Evolutionary conservation across 2,888 invertebrate species (phyloP).

Genomic region (Emesis castigata): DNA sequence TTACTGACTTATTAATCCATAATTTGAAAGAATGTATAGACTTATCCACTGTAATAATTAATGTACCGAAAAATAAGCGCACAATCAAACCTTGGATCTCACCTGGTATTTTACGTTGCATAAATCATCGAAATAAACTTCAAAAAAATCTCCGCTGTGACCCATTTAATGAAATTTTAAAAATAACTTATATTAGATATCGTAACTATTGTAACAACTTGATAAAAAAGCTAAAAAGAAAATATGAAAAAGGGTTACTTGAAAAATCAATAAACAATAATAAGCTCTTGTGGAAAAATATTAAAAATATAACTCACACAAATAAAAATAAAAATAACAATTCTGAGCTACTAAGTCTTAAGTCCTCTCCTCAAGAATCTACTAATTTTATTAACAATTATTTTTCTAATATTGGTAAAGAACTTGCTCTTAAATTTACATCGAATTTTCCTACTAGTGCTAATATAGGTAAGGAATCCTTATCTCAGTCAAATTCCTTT

Average conservation of each 20-base stretch:
- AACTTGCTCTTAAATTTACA: slow-evolving; percentile 24
- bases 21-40: neutral
- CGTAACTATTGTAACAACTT: no score
- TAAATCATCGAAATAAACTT: neutral
- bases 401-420: slow-evolving; percentile 33
- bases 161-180: no score
- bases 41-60: neutral
- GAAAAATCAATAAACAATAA: slow-evolving; percentile 26
- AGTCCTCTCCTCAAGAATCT: slow-evolving; percentile 23
- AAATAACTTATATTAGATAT: no score
- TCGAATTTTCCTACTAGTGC: neutral
- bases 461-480: neutral
- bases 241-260: slow-evolving; percentile 36
- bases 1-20: no score
- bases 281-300: slow-evolving; percentile 38
- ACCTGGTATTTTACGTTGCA: neutral
- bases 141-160: neutral
- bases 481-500: neutral
- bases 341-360: slow-evolving; percentile 29
- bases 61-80: neutral
- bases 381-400: slow-evolving; percentile 35
- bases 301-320: slow-evolving; percentile 39
- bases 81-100: no score
- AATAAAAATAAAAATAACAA: slow-evolving; percentile 14
- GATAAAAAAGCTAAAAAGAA: neutral